A percentile compares a stretch with the other conserved stretches of the same genome.
These are phyloP conservation scores for Fistularia tabacaria DNA, from an alignment of 2,797 vertebrate species.

Conservation along the genomic window DNA sequence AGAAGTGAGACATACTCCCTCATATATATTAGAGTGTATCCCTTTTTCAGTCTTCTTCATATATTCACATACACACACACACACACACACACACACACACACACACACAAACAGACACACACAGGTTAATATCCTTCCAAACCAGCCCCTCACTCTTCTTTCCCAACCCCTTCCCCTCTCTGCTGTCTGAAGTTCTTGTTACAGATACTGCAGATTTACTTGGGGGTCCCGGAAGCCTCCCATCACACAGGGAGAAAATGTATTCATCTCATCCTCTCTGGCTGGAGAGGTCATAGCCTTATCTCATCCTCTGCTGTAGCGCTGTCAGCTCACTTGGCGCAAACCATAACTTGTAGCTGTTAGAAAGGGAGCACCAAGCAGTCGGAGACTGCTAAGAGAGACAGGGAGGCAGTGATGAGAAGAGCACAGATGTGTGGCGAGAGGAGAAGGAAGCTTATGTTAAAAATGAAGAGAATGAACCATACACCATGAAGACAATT, in stretches of 20 bases:
- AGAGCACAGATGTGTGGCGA: not conserved
- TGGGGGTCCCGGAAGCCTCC: constrained; percentile 38
- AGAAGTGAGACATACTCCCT: constrained; percentile 19
- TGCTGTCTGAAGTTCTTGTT: constrained; percentile 51
- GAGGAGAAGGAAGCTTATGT: not conserved
- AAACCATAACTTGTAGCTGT: constrained; percentile 70
- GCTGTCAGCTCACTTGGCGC: constrained; percentile 72
- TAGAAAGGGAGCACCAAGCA: constrained; percentile 21
- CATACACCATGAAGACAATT: constrained; percentile 5
- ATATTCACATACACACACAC: not conserved
- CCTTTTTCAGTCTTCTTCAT: not conserved
- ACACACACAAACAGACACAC: not conserved
- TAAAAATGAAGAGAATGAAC: constrained; percentile 1
- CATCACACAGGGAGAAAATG: constrained; percentile 65
- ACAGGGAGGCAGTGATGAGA: constrained; percentile 5
- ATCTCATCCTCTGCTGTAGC: constrained; percentile 71
- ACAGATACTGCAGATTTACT: constrained; percentile 62
- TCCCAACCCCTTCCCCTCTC: constrained; percentile 4
- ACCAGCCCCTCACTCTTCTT: not conserved
- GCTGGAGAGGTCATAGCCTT: constrained; percentile 71
- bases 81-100: not conserved
- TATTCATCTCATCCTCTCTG: constrained; percentile 69
- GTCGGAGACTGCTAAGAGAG: constrained; percentile 23
- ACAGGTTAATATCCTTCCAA: not conserved
- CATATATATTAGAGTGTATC: not conserved